Conservation (phyloP, 2,113 vertebrate species). For the Zingel zingel region DNA sequence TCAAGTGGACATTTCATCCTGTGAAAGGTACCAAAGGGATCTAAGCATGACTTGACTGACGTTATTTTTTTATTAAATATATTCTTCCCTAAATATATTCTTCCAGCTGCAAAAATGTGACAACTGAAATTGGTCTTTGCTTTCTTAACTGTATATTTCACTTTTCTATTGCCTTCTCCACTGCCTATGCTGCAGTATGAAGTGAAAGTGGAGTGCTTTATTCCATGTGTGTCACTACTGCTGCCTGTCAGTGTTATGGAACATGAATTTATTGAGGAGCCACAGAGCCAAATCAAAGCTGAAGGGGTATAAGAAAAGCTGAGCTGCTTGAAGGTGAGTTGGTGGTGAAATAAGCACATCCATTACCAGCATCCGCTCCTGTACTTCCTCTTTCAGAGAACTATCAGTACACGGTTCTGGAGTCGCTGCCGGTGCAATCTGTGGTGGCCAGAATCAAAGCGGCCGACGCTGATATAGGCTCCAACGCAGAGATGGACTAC, state of each 20-base stretch:
- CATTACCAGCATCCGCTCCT: slow-evolving; percentile 49
- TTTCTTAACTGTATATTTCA: slow-evolving; percentile 25
- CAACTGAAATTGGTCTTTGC: slow-evolving; percentile 15
- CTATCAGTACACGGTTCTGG: slow-evolving; percentile 92
- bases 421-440: slow-evolving; percentile 90
- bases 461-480: slow-evolving; percentile 90
- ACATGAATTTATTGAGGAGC: slow-evolving; percentile 44
- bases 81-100: neutral
- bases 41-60: slow-evolving; percentile 2
- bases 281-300: slow-evolving; percentile 55
- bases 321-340: slow-evolving; percentile 42
- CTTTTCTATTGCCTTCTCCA: neutral
- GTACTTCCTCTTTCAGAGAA: slow-evolving; percentile 85
- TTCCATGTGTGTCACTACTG: slow-evolving; percentile 16
- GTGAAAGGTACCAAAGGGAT: slow-evolving; percentile 34
- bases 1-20: slow-evolving; percentile 72
- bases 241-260: slow-evolving; percentile 44
- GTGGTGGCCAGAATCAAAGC: slow-evolving; percentile 96
- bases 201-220: slow-evolving; percentile 40
- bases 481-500: slow-evolving; percentile 97
- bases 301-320: slow-evolving; percentile 35
- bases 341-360: slow-evolving; percentile 49
- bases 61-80: slow-evolving; percentile 1
- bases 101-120: neutral
- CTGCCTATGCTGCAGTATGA: neutral